These are phyloP conservation scores for Apis cerana DNA, from an alignment of 1,140 invertebrate species.

Conservation along the genomic window DNA sequence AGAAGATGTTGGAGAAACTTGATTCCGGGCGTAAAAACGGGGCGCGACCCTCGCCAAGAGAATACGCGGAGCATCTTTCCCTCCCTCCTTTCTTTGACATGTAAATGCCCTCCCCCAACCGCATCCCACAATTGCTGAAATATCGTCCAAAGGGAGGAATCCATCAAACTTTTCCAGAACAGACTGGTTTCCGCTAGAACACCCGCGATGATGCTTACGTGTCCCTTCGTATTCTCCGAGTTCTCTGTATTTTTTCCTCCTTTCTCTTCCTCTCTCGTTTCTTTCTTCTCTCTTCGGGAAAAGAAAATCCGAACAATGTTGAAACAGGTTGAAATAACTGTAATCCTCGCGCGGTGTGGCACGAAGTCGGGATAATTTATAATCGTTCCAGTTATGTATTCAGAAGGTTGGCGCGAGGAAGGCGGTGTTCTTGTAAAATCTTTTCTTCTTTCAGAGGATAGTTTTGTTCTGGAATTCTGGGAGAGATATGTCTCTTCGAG, in stretches of 20 bases:
- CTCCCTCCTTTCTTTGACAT: conserved; percentile 17
- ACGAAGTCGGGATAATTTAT: neutral
- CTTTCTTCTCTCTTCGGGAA: neutral
- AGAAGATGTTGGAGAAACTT: neutral
- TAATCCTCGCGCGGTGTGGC: neutral
- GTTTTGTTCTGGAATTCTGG: neutral
- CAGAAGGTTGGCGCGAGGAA: neutral
- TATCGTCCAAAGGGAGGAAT: conserved; percentile 23
- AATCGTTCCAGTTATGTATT: conserved; percentile 10
- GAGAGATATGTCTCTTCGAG: neutral
- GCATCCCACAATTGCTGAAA: conserved; percentile 21
- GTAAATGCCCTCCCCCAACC: conserved; percentile 6
- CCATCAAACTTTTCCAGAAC: conserved; percentile 27
- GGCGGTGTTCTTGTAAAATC: conserved; percentile 1
- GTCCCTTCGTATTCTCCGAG: neutral
- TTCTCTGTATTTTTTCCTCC: neutral
- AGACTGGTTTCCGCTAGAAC: conserved; percentile 5
- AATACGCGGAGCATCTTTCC: conserved; percentile 18
- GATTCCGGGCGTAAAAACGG: neutral
- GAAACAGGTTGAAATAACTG: neutral
- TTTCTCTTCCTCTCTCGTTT: neutral
- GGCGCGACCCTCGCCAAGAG: neutral
- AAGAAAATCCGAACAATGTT: neutral
- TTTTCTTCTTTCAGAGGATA: neutral
- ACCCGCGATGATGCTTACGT: neutral